Base-by-base conservation (phyloP, 1,140 invertebrate genomes). In the Cydia splendana region DNA sequence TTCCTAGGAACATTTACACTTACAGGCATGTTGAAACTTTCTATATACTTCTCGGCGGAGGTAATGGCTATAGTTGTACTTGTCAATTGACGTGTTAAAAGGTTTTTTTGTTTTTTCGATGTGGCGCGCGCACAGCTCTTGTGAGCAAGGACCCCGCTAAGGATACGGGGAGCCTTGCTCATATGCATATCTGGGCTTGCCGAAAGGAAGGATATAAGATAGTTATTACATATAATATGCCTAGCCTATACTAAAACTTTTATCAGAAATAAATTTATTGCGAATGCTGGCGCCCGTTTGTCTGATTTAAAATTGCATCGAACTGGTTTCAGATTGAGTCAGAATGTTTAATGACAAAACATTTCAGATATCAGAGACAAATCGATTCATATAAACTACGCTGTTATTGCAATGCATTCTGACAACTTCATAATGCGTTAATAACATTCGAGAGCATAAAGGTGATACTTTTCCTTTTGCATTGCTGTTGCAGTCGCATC, bases 391-490 rank as follows among this genome's bases (percentile, higher is more conserved):
- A 62, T 62, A 24, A 24, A 62, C 57, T 24, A 24, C 18, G 3
- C 57, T 62, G 53, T 62, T 62, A 24, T 62, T 62, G 57, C 20
- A 62, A 24, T 62, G 20, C 7, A 62, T 62, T 62, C 57, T 62
- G 57, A 62, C 57, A 62, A 62, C 57, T 62, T 62, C 57, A 62
- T 62, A 62, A 62, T 62, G 57, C 57, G 18, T 62, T 62, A 62
- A 62, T 62, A 62, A 1, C 57, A 62, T 62, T 62, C 57, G 10
- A 62, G 57, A 62, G 9, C 57, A 20, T 62, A 24, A 24, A 62
- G 20, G 7, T 62, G 20, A 62, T 62, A 62, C 57, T 62, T 62
- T 62, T 62, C 10, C 18, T 24, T 62, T 24, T 62, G 57, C 9
- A 9, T 24, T 24, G 2, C 7, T 62, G 2, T 62, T 62, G 53